Conservation (phyloP, 2,113 vertebrate species). For the Hylia prasina region DNA sequence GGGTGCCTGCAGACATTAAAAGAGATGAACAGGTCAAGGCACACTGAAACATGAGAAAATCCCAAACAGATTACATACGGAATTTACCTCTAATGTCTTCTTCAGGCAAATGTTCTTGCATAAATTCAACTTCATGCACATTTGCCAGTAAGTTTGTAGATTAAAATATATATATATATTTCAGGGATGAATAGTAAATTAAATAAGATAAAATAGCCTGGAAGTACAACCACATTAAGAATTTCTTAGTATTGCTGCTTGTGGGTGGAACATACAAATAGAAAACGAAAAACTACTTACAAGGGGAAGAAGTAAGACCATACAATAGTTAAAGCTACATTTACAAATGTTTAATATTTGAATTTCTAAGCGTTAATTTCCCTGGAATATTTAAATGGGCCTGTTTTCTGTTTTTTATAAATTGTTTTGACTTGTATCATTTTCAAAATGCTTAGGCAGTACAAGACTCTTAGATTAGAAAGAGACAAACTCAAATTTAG, state of each 20-base stretch:
- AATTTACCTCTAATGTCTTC: slow-evolving; percentile 20
- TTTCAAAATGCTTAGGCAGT: background rate
- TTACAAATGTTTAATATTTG: background rate
- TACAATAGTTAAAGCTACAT: background rate
- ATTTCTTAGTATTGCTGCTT: background rate
- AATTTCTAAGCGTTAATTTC: background rate
- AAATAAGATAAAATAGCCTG: background rate
- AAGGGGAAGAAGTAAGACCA: background rate
- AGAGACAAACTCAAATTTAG: background rate
- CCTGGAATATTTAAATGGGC: background rate
- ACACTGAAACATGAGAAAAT: background rate
- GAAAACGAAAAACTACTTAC: background rate
- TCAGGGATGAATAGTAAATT: background rate
- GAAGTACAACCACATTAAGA: background rate
- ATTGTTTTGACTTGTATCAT: rapidly evolving
- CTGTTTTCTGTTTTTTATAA: background rate
- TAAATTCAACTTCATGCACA: background rate
- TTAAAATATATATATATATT: background rate
- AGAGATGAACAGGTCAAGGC: slow-evolving; percentile 9
- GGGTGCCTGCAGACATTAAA: background rate
- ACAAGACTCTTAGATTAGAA: background rate
- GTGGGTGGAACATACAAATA: background rate
- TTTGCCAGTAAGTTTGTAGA: background rate
- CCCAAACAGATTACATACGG: background rate
- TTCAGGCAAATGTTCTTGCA: background rate